These are phyloP conservation scores for Nephrotoma flavescens DNA, from an alignment of 2,888 invertebrate genomes.

Conservation along the genomic window DNA sequence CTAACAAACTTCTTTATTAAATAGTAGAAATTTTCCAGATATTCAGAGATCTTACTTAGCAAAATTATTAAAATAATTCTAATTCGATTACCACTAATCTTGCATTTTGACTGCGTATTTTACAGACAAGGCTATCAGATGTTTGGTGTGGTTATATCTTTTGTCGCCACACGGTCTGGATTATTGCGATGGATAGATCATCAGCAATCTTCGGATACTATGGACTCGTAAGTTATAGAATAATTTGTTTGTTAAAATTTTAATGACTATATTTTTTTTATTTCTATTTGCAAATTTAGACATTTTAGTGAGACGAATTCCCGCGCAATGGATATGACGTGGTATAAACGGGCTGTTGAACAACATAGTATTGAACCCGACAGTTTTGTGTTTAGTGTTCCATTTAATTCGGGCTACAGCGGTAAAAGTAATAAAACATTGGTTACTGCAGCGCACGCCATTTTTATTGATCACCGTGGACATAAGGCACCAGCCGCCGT, in stretches of 20 bases:
- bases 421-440: slow-evolving; percentile 41
- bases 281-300: slow-evolving; percentile 32
- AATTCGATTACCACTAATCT: neutral
- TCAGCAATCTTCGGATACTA: slow-evolving; percentile 38
- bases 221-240: slow-evolving; percentile 47
- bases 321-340: slow-evolving; percentile 72
- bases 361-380: slow-evolving; percentile 75
- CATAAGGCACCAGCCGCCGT: slow-evolving; percentile 81
- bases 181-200: slow-evolving; percentile 78
- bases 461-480: slow-evolving; percentile 70
- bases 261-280: neutral
- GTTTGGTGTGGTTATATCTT: slow-evolving; percentile 69
- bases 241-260: neutral
- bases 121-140: slow-evolving; percentile 79
- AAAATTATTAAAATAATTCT: neutral
- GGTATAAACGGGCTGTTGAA: slow-evolving; percentile 85
- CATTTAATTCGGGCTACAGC: slow-evolving; percentile 30
- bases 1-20: neutral
- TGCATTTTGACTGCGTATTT: slow-evolving; percentile 19
- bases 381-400: slow-evolving; percentile 75
- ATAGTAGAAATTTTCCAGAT: neutral
- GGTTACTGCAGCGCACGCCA: slow-evolving; percentile 82
- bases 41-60: neutral
- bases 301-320: slow-evolving; percentile 69
- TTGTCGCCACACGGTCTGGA: slow-evolving; percentile 83